Evolutionary conservation across 2,888 invertebrate genomes (phyloP).

Genomic region (Calliphora vomitoria): DNA sequence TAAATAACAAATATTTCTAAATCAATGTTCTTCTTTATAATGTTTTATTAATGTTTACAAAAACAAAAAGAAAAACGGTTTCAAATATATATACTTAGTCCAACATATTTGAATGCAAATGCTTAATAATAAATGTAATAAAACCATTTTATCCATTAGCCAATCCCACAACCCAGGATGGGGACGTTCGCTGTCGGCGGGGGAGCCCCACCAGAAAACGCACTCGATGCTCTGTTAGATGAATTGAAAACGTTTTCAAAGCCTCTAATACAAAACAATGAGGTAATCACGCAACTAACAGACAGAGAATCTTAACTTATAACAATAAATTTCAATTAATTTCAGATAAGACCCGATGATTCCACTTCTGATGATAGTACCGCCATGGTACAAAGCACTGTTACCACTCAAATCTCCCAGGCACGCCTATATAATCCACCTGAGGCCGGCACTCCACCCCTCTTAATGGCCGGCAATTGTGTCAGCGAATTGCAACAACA

Average conservation of each 20-base stretch:
- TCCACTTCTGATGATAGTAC: conserved; percentile 85
- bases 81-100: neutral
- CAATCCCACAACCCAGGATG: conserved; percentile 88
- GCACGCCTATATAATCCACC: conserved; percentile 82
- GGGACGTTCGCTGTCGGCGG: conserved; percentile 87
- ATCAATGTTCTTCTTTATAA: conserved; percentile 60
- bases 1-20: conserved; percentile 31
- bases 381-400: conserved; percentile 84
- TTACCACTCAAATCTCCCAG: conserved; percentile 84
- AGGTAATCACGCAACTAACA: conserved; percentile 76
- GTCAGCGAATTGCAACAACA: conserved; percentile 84
- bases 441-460: conserved; percentile 75
- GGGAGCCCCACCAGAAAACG: conserved; percentile 91
- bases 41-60: conserved; percentile 60
- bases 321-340: neutral
- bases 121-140: conserved; percentile 30
- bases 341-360: conserved; percentile 83
- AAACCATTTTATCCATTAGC: conserved; percentile 80
- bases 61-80: conserved; percentile 19
- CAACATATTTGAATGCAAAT: neutral
- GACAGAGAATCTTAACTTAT: neutral
- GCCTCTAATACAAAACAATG: conserved; percentile 85
- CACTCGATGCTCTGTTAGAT: conserved; percentile 98
- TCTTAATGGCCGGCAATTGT: conserved; percentile 60
- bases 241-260: conserved; percentile 95